These are phyloP conservation scores for Clarias platycephalus DNA, from an alignment of 2,797 vertebrate genomes.

Conservation along the genomic window DNA sequence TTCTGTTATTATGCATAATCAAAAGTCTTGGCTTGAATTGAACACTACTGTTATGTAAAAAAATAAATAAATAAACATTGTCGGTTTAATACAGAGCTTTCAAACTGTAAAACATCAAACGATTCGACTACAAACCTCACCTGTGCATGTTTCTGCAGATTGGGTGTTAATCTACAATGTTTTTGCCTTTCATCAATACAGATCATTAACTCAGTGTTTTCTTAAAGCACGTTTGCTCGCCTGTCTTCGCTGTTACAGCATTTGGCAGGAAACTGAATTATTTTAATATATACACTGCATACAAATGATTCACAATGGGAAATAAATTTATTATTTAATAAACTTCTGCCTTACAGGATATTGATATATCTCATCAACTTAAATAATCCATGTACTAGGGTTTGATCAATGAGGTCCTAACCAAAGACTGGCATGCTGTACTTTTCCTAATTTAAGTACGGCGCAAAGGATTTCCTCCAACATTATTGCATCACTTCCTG, in stretches of 20 bases:
- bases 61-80: background rate
- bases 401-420: slow-evolving; percentile 13
- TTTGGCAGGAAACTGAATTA: background rate
- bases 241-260: background rate
- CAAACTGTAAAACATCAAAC: background rate
- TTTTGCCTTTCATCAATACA: background rate
- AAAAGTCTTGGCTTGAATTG: too few relatives aligned
- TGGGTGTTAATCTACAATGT: background rate
- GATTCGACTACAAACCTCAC: background rate
- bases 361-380: slow-evolving; percentile 3
- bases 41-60: too few relatives aligned
- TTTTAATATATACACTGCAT: background rate
- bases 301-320: background rate
- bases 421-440: background rate
- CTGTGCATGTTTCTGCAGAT: background rate
- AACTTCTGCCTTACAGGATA: slow-evolving; percentile 18
- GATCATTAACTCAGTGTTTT: background rate
- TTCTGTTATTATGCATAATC: too few relatives aligned
- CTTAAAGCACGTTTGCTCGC: background rate
- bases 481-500: background rate
- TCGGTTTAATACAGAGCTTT: background rate
- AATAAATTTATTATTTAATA: background rate
- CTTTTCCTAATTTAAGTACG: background rate
- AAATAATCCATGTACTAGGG: slow-evolving; percentile 27
- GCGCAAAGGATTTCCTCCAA: background rate